Evolutionary conservation across 2,888 invertebrate genomes (phyloP).

Genomic region (Pediacus dermestoides): DNA sequence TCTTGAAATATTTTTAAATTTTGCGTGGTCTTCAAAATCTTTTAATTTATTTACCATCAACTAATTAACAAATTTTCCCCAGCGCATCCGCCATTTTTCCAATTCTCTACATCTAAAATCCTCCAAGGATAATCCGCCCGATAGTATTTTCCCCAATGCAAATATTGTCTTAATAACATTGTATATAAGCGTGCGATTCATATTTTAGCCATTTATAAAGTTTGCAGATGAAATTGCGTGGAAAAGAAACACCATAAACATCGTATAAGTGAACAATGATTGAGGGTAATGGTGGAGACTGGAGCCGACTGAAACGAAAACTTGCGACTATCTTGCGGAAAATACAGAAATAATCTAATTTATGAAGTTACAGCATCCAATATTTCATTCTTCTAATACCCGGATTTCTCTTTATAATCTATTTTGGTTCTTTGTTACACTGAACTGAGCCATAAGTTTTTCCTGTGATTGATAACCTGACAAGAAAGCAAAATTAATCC

Average conservation of each 20-base stretch:
- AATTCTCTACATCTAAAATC: no score
- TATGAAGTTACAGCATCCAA: slow-evolving; percentile 33
- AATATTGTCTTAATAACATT: slow-evolving; percentile 3
- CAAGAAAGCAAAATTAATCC: slow-evolving; percentile 21
- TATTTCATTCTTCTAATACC: slow-evolving; percentile 31
- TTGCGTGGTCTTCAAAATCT: no score
- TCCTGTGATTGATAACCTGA: slow-evolving; percentile 23
- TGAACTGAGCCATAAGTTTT: slow-evolving; percentile 28
- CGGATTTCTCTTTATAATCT: slow-evolving; percentile 18
- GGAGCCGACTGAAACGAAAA: slow-evolving; percentile 34
- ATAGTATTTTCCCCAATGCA: no score
- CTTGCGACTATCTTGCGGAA: slow-evolving; percentile 29
- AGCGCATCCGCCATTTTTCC: no score
- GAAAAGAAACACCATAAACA: slow-evolving; percentile 45
- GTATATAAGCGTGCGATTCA: slow-evolving; percentile 15
- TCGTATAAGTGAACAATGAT: slow-evolving; percentile 42
- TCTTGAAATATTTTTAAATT: no score
- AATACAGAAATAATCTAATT: slow-evolving; percentile 42
- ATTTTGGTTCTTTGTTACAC: slow-evolving; percentile 25
- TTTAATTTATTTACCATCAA: no score
- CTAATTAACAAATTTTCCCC: no score
- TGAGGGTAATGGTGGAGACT: slow-evolving; percentile 43
- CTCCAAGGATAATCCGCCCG: no score
- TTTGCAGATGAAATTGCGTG: slow-evolving; percentile 44
- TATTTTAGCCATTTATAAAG: slow-evolving; percentile 51